A percentile compares a stretch with the other conserved stretches of the same genome.
These are phyloP conservation scores for Portevinia maculata DNA, from an alignment of 2,888 invertebrate species.

Conservation along the genomic window DNA sequence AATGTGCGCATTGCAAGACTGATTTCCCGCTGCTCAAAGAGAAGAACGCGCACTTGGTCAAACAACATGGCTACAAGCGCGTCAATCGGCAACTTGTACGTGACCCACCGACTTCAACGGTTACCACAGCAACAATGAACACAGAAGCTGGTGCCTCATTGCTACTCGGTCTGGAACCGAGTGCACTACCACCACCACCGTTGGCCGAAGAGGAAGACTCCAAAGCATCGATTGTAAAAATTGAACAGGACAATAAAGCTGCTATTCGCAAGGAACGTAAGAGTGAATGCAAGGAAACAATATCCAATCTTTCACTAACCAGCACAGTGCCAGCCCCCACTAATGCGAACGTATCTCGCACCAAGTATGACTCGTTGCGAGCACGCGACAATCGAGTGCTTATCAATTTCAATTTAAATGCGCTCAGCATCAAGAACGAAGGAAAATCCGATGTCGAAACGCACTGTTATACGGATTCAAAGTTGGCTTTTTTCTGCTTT, in stretches of 20 bases:
- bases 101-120: conserved; percentile 75
- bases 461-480: conserved; percentile 80
- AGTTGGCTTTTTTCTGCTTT: conserved; percentile 83
- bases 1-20: conserved; percentile 81
- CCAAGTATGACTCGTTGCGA: conserved; percentile 78
- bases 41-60: conserved; percentile 81
- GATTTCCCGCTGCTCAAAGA: conserved; percentile 81
- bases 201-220: conserved; percentile 77
- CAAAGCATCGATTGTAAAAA: conserved; percentile 80
- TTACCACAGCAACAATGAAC: conserved; percentile 74
- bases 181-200: conserved; percentile 31
- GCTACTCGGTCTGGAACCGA: conserved; percentile 68
- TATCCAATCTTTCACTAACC: conserved; percentile 36
- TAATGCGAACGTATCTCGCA: conserved; percentile 61
- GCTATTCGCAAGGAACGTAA: too few relatives aligned
- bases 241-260: conserved; percentile 78
- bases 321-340: conserved; percentile 28
- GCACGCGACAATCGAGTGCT: conserved; percentile 82
- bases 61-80: conserved; percentile 81
- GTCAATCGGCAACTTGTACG: conserved; percentile 81
- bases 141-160: conserved; percentile 51
- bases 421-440: conserved; percentile 80
- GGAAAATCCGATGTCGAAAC: conserved; percentile 79
- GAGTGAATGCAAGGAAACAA: conserved; percentile 49
- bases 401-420: conserved; percentile 81